Evolutionary conservation across 2,113 vertebrate species (phyloP), one percentile per base, ranked within the genome.

Genomic region (Pyrgilauda ruficollis): DNA sequence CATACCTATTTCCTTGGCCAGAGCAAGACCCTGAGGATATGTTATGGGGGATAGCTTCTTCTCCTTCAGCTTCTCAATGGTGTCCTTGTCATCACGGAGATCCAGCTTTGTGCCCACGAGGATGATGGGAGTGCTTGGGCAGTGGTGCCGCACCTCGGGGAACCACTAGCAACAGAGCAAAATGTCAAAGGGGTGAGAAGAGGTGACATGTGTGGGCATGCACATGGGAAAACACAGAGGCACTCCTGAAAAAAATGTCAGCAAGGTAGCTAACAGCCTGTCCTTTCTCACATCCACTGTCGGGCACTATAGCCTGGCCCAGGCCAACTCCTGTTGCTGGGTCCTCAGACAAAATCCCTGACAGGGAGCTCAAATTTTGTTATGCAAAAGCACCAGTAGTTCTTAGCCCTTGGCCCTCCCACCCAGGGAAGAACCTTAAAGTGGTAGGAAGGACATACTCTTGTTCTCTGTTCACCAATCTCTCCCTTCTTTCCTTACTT

Each of bases 21-120:
- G 95, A 2, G 98, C 98, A 80, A 98, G 97, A 47, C 98, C 98
- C 79, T 98, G 98, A 2, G 98, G 98, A 70, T 98, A 98, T 0
- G 98, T 98, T 84, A 98, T 98, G 17, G 98, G 98, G 0, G 98
- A 93, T 22, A 98, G 85, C 84, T 98, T 98, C 98, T 98, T 98
- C 91, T 98, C 98, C 96, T 98, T 98, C 93, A 98, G 94, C 92
- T 98, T 98, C 96, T 98, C 98, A 9, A 98, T 98, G 91, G 98
- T 98, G 74, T 98, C 98, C 93, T 98, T 98, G 92, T 98, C 98
- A 7, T 98, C 98, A 23, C 98, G 97, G 85, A 98, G 97, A 92
- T 98, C 98, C 91, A 98, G 85, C 90, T 98, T 98, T 96, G 98
- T 98, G 79, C 98, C 98, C 93, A 98, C 98, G 6, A 98, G 98